A percentile compares a stretch with the other conserved stretches of the same genome.
These are phyloP conservation scores for Villa cingulata DNA, from an alignment of 2,888 invertebrate species.

Conservation along the genomic window DNA sequence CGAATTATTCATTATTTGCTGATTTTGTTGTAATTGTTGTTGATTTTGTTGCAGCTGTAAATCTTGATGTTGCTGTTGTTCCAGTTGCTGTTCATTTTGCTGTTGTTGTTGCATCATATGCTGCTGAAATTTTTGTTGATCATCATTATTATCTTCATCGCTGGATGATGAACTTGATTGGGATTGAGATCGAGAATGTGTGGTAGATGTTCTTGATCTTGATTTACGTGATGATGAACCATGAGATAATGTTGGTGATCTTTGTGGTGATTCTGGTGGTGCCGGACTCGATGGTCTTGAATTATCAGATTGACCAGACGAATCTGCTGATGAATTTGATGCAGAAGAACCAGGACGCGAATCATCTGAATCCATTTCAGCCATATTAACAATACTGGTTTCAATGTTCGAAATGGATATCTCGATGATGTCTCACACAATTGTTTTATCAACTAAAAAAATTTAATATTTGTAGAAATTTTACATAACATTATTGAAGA, in stretches of 20 bases:
- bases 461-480: background rate
- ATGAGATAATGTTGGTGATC: slow-evolving; percentile 26
- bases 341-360: slow-evolving; percentile 28
- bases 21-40: background rate
- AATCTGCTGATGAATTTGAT: slow-evolving; percentile 37
- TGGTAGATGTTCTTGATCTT: slow-evolving; percentile 21
- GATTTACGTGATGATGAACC: slow-evolving; percentile 27
- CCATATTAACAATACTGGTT: background rate
- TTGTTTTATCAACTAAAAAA: background rate
- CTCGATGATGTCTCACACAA: too few relatives aligned
- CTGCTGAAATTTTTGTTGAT: background rate
- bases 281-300: slow-evolving; percentile 19
- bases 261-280: slow-evolving; percentile 24
- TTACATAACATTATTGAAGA: too few relatives aligned
- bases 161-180: slow-evolving; percentile 25
- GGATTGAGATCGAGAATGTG: slow-evolving; percentile 21
- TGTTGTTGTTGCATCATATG: background rate
- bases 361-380: slow-evolving; percentile 24
- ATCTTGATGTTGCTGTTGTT: background rate
- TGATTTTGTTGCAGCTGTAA: background rate
- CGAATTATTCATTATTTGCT: background rate
- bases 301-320: slow-evolving; percentile 37
- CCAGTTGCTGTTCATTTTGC: background rate
- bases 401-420: background rate
- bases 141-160: slow-evolving; percentile 15